Evolutionary conservation across 2,888 invertebrate species (phyloP), one percentile per base, ranked within the genome.

Genomic region (Troides helena): DNA sequence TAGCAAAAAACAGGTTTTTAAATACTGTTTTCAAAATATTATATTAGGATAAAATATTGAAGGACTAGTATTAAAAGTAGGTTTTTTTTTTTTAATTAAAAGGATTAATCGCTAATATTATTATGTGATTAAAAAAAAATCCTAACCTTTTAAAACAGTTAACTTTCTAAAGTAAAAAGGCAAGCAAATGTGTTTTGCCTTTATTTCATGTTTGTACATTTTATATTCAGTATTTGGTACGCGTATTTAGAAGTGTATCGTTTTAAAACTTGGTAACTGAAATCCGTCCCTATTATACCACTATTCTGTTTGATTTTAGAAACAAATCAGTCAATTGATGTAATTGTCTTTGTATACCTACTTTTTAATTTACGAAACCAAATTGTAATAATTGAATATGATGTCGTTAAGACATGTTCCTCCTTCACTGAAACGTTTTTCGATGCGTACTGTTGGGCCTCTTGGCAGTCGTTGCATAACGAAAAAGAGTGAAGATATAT

Each of bases 401-500:
- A 77, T 74, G 67, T 67, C 74, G 36, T 12, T 76, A 62, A 57
- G 72, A 21, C 75, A 78, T 57, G 46, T 74, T 67, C 67, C 76
- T 46, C 72, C 77, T 53, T 60, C 77, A 18, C 72, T 74, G 50
- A 75, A 77, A 74, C 72, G 72, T 53, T 59, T 78, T 53, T 57
- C 76, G 63, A 56, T 73, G 21, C 78, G 72, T 72, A 75, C 72
- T 67, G 65, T 74, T 57, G 66, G 73, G 46, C 71, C 74, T 39
- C 69, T 78, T 63, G 58, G 75, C 23, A 74, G 75, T 71, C 88
- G 89, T 72, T 79, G 78, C 76, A 73, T 85, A 74, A 79, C 83
- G 65, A 80, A 79, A 67, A 85, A 84, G 78, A 74, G 71, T 62
- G 85, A 88, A 73, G 90, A 91, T 81, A 74, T 81, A 71, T 58